Evolutionary conservation across 2,888 invertebrate species (phyloP), one percentile per base, ranked within the genome.

Genomic region (Scaeva pyrastri): DNA sequence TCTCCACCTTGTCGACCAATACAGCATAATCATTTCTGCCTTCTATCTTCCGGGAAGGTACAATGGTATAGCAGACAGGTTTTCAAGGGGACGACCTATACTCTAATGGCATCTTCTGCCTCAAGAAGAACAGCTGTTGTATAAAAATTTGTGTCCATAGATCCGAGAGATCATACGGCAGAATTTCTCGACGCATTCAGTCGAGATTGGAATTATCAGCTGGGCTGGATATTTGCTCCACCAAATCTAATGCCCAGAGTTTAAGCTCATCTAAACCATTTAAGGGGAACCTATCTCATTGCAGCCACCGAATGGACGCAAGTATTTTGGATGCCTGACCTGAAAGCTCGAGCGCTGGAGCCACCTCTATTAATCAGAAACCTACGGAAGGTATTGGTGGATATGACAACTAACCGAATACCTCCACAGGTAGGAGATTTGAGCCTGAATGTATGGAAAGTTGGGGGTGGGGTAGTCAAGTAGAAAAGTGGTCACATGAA

Each of bases 51-150:
- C 62, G 41, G 43, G 70, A 62, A 77, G 71, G 8, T 78, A 71
- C 77, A 78, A 71, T 23, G 55, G 64, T 1, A 55, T 71, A 71
- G 36, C 77, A 26, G 71, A 71, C 64, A 45, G 70, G 4, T 21
- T 70, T 14, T 71, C 71, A n/a, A 70, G 71, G 36, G 62, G 60
- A 8, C 12, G 50, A 21, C 19, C 23, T 1, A 72, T 48, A 62
- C 71, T 71, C 6, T 71, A 78, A 48, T 78, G 62, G 71, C 26
- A 26, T 26, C 26, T 26, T 66, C 36, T 39, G 50, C 50, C 31
- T 50, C 48, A 48, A 66, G 6, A 66, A 12, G 7, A 11, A 45
- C 64, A 14, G 23, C 26, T 4, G 45, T 50, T 10, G 3, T 50
- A 3, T 1, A 19, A 3, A 52, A 12, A 8, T 21, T 19, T 14